Evolutionary conservation across 2,797 vertebrate species (phyloP), one percentile per base, ranked within the genome.

Genomic region (Mallotus villosus): DNA sequence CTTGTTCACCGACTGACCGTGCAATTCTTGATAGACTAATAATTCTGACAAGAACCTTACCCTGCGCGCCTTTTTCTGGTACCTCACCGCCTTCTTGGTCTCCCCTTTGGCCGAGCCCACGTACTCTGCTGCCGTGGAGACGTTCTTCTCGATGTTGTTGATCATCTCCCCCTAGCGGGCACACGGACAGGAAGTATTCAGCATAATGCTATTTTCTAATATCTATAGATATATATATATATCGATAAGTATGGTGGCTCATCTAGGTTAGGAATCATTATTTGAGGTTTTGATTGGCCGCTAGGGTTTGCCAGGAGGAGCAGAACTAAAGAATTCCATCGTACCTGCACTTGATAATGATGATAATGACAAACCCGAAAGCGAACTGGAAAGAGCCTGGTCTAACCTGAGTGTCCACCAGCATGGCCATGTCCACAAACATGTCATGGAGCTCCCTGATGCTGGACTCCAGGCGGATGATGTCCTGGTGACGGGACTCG

Each of bases 91-190:
- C 73, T 94, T 93, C 29, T 92, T 81, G 0, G 93, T 95, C 77
- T 95, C 93, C 62, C 90, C 89, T 76, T 93, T 95, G 1, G 95
- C 95, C 0, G 73, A 77, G 0, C 91, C 92, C 1, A 96, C 90
- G 0, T 95, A 97, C 68, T 96, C 94, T 0, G 80, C 80, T 0
- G 96, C 93, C 5, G 87, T 94, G 81, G 78, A 89, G 34, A 98
- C 94, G 0, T 96, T 95, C 76, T 92, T 96, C 73, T 97, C 96
- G 65, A 98, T 97, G 90, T 94, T 98, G 91, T 98, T 96, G 78
- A 96, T 88, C 91, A 97, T 90, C 75, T 97, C 95, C 7, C 97
- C 95, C 97, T 98, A 78, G 34, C 25, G 51, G 66, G 67, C 60
- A 24, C 19, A n/a, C 3, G 1, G 37, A 12, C 1, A 12, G 37